Base-by-base conservation (phyloP, 2,113 vertebrate genomes). In the Ciconia stormi region DNA sequence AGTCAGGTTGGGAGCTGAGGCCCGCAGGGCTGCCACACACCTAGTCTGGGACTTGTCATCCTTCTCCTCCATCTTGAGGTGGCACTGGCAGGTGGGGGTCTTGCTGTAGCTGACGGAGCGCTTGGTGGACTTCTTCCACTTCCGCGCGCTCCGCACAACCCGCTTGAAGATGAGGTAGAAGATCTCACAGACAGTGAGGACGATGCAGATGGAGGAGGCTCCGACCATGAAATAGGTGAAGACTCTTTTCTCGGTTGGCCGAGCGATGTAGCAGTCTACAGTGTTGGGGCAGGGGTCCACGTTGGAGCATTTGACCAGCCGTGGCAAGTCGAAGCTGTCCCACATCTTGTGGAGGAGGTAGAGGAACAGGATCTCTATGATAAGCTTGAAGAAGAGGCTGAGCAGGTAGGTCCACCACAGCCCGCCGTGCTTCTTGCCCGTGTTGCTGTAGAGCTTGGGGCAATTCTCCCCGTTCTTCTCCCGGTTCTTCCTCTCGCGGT, bases 201-300 rank as follows among this genome's bases (percentile, higher is more conserved):
- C 22, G 1, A 98, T 98, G 95, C 98, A 99, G 87, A 98, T 72
- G 19, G 98, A 97, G 0, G 98, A 99, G 18, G 98, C 98, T 6
- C 98, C 98, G 0, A 99, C 98, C 98, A 99, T 99, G 96, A 99
- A 99, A 89, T 98, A 99, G 42, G 98, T 99, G 96, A 99, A 98
- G 93, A 99, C 80, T 55, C 97, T 98, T 59, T 99, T 99, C 96
- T 99, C 98, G 0, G 98, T 99, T 16, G 98, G 98, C 91, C 98
- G 97, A 32, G 98, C 98, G 2, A 99, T 98, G 93, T 98, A 99
- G 94, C 98, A 99, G 96, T 99, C 98, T 44, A 99, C 98, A 0
- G 50, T 97, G 50, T 99, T 98, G 95, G 98, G 98, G 76, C 98
- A 99, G 32, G 98, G 98, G 0, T 84, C 79, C 83, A 98, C 79